Base-by-base conservation (phyloP, 2,113 vertebrate genomes). In the Stegostoma tigrinum region DNA sequence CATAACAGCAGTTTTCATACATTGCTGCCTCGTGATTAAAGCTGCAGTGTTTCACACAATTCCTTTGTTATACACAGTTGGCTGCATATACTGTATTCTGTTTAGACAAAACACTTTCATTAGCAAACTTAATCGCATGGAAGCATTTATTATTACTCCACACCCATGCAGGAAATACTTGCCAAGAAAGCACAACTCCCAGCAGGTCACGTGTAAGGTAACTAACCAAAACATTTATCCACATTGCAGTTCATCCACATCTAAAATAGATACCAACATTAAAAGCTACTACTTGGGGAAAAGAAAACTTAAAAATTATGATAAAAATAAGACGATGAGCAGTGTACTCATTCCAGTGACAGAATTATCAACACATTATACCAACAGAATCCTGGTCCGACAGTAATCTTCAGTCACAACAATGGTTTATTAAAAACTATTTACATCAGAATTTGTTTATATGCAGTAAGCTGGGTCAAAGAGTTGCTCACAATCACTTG, bases 41-140 rank as follows among this genome's bases (percentile, higher is more conserved):
- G 67, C 68, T 95, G 67, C 94, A 95, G 94, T 95, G 94, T 68
- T 72, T 72, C 94, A 95, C 94, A 95, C 94, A 95, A 95, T 72
- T 67, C 23, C 42, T 95, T 72, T 48, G 67, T 45, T 34, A 95
- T 75, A 95, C 94, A 95, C 67, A 94, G 21, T 70, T 95, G 94
- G 45, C 94, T 95, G 24, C 67, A 95, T 75, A 61, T 70, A 45
- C 64, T 75, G 68, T 72, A 75, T 75, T 95, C 68, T 72, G 67
- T 67, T 93, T 61, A 93, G 89, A 93, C 61, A 61, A 90, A 38
- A 68, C 42, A 95, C 68, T 45, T 48, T 94, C 66, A 94, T 94
- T 48, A 34, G 94, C 94, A 95, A 95, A 72, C 52, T n/a, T 93
- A 75, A 72, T 95, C 68, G 23, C 38, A 68, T 15, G 68, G 94